Percentiles rank a stretch among this genome's conserved stretches.
Conservation (phyloP, 2,888 invertebrate species). For the Orthonychiurus folsomi region DNA sequence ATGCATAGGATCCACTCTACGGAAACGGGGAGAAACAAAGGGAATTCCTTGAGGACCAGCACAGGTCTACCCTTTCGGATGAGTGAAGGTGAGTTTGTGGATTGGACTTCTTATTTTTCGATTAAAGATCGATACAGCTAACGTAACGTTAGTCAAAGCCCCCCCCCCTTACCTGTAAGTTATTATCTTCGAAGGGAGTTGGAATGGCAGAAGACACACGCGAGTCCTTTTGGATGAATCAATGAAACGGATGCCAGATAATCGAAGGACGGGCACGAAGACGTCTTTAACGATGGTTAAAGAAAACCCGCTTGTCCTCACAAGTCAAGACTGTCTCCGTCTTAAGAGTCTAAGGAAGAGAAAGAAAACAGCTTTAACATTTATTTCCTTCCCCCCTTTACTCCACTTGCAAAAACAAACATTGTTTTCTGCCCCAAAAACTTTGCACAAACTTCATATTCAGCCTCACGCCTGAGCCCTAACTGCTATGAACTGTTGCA, state of each 20-base stretch:
- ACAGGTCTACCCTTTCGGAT: neutral
- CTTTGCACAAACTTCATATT: neutral
- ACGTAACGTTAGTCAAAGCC: neutral
- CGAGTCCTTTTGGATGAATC: neutral
- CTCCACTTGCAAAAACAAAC: constrained; percentile 1
- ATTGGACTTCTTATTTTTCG: neutral
- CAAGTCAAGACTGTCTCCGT: neutral
- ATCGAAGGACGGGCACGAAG: neutral
- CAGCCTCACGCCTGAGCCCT: too few species aligned
- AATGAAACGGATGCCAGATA: neutral
- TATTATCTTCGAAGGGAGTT: neutral
- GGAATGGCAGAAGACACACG: neutral
- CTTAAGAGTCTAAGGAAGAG: neutral
- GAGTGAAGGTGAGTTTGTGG: neutral
- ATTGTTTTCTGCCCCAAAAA: neutral
- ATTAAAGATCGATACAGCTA: neutral
- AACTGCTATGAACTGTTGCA: too few species aligned
- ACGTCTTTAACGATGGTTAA: neutral
- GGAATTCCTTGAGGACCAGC: neutral
- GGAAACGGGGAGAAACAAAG: neutral
- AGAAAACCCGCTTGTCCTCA: neutral
- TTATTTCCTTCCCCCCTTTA: neutral
- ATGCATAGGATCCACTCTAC: neutral
- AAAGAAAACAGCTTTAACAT: neutral
- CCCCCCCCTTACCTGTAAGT: neutral